phyloP scores from a whole-genome alignment of 2,797 vertebrate species.

The Babyrousa celebensis region DNA sequence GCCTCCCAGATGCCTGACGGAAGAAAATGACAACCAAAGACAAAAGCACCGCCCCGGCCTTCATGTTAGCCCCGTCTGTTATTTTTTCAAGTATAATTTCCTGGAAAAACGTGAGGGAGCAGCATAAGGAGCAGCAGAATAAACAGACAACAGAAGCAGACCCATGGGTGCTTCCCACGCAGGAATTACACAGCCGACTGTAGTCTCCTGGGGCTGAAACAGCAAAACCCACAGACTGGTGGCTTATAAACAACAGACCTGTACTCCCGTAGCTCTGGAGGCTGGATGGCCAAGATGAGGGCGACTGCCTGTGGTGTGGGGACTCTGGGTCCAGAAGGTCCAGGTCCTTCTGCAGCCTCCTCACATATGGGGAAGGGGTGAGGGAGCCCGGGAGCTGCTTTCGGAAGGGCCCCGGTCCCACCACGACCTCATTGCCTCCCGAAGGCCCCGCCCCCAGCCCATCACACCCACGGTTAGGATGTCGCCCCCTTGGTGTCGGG shows the following conservation, averaged over 20 bases:
- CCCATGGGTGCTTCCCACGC: rapidly evolving
- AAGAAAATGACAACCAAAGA: too few relatives aligned
- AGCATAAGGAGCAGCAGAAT: background rate
- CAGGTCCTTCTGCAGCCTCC: background rate
- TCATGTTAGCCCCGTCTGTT: background rate
- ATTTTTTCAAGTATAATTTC: background rate
- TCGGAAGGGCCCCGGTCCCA: too few relatives aligned
- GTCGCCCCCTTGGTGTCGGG: too few relatives aligned
- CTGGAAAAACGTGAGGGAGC: background rate
- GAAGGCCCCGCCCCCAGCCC: too few relatives aligned
- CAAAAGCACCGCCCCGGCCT: background rate
- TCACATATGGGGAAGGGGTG: rapidly evolving
- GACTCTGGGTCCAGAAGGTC: background rate
- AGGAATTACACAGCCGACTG: too few relatives aligned
- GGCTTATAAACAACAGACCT: background rate
- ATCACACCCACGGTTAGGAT: too few relatives aligned
- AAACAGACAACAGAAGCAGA: background rate
- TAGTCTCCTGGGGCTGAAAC: background rate
- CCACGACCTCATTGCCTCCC: too few relatives aligned
- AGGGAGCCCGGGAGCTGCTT: too few relatives aligned
- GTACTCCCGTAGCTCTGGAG: background rate
- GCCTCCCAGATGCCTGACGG: background rate
- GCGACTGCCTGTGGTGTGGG: too few relatives aligned
- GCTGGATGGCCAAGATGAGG: background rate
- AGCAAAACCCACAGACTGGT: too few relatives aligned